Evolutionary conservation across 2,113 vertebrate genomes (phyloP).

Genomic region (Podarcis raffonei): DNA sequence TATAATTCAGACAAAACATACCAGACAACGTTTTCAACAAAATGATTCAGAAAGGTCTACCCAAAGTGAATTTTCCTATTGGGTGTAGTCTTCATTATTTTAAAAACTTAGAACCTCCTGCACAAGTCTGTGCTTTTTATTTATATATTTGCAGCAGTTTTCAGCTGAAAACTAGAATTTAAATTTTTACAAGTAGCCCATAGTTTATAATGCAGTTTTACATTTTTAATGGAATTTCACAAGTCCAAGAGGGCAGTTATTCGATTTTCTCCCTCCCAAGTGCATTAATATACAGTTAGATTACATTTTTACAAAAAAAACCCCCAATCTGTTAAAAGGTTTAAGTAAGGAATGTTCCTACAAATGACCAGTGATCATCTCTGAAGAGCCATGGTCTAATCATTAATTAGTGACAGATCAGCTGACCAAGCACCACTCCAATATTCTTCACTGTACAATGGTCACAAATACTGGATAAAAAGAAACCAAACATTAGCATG

Average conservation of each 20-base stretch:
- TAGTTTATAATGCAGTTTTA: constrained; percentile 66
- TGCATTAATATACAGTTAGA: constrained; percentile 64
- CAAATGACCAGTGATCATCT: constrained; percentile 26
- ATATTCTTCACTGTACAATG: constrained; percentile 28
- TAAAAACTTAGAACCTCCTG: constrained; percentile 61
- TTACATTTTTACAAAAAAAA: constrained; percentile 46
- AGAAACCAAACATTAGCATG: neutral
- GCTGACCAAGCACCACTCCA: neutral
- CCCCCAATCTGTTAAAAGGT: constrained; percentile 55
- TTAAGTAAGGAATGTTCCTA: constrained; percentile 28
- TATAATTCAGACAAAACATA: constrained; percentile 62
- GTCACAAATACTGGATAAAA: neutral
- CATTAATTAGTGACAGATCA: constrained; percentile 12
- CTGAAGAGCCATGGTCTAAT: constrained; percentile 9
- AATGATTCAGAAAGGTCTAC: constrained; percentile 66
- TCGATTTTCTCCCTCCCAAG: constrained; percentile 58
- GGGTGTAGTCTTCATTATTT: constrained; percentile 40
- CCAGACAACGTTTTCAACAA: constrained; percentile 58
- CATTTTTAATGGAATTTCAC: constrained; percentile 67
- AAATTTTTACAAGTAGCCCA: constrained; percentile 63
- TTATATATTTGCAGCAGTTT: constrained; percentile 62
- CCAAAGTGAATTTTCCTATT: constrained; percentile 50
- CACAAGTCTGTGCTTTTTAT: constrained; percentile 73
- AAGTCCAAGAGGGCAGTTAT: constrained; percentile 66
- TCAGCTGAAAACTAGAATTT: constrained; percentile 66